These are phyloP conservation scores for Diplogasteroides magnus DNA, from an alignment of 1,140 invertebrate species.

Conservation along the genomic window DNA sequence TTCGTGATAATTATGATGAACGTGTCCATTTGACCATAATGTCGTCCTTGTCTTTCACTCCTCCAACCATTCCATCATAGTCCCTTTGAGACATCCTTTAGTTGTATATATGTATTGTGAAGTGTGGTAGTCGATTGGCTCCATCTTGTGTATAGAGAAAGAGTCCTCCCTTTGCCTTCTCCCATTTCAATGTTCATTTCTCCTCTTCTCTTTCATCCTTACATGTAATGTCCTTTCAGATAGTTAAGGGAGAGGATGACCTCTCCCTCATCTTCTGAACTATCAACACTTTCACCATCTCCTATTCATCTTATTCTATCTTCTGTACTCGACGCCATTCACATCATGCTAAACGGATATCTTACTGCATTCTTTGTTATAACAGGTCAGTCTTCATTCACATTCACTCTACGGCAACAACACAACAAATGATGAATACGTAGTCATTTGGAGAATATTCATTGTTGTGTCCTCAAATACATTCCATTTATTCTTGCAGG, in stretches of 20 bases:
- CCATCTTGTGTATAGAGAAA: too few species aligned
- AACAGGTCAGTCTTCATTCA: conserved; percentile 7
- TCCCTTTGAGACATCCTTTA: neutral
- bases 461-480: neutral
- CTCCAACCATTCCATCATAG: neutral
- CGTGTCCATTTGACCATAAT: too few species aligned
- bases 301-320: neutral
- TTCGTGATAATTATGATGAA: too few species aligned
- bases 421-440: neutral
- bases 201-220: too few species aligned
- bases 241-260: neutral
- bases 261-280: neutral
- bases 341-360: conserved; percentile 46
- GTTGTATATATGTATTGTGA: neutral
- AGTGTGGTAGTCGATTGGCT: too few species aligned
- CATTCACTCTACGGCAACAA: neutral
- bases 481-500: conserved; percentile 27
- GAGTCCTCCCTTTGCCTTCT: too few species aligned
- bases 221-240: too few species aligned
- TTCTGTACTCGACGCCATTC: conserved; percentile 35
- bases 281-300: neutral
- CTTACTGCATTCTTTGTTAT: conserved; percentile 44
- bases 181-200: too few species aligned
- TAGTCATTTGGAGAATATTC: neutral
- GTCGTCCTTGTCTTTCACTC: neutral